Percentiles rank a stretch among this genome's conserved stretches.
These are phyloP conservation scores for Triplophysa yarkandensis DNA, from an alignment of 2,797 vertebrate genomes.

Conservation along the genomic window DNA sequence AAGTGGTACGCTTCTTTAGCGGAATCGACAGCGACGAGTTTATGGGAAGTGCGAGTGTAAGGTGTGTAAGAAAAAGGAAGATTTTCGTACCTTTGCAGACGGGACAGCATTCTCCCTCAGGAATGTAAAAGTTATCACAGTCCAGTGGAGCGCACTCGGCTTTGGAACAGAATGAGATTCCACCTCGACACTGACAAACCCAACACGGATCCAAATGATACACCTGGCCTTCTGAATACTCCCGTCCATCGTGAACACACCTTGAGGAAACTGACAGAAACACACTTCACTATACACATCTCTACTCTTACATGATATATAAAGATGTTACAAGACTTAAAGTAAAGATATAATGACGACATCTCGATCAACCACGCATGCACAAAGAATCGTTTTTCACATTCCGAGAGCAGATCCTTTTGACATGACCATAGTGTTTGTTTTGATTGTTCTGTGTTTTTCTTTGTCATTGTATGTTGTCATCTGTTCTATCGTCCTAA, in stretches of 20 bases:
- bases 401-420: no score
- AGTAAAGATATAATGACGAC: no score
- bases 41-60: not conserved
- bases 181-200: conserved; percentile 81
- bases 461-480: no score
- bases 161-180: conserved; percentile 84
- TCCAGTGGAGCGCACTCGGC: conserved; percentile 78
- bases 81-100: conserved; percentile 76
- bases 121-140: conserved; percentile 82
- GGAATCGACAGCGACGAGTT: no score
- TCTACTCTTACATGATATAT: no score
- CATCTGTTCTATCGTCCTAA: no score
- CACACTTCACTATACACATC: no score
- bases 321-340: no score
- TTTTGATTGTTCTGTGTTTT: no score
- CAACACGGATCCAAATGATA: conserved; percentile 82
- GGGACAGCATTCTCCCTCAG: conserved; percentile 82
- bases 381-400: no score
- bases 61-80: not conserved
- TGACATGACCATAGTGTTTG: no score
- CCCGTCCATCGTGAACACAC: conserved; percentile 76
- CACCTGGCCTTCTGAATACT: conserved; percentile 77
- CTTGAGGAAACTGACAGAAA: conserved; percentile 74
- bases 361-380: no score
- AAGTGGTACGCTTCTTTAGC: not conserved